A percentile compares a stretch with the other conserved stretches of the same genome.
Conservation (phyloP, 2,797 vertebrate genomes). For the Sebastes diaconus region DNA sequence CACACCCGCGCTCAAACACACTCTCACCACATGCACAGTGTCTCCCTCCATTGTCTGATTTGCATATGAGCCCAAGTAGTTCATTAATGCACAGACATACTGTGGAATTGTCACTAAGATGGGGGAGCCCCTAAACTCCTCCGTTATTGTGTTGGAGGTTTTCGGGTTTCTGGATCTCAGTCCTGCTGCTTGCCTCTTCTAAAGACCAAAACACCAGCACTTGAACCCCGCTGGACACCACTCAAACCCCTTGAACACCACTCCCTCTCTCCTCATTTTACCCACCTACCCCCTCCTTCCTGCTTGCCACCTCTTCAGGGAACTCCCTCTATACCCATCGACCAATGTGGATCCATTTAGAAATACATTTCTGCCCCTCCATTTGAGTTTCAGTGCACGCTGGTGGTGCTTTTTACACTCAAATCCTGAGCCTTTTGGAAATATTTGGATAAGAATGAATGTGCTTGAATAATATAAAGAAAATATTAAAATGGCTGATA, state of each 20-base stretch:
- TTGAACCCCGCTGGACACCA: conserved; percentile 70
- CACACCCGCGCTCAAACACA: conserved; percentile 44
- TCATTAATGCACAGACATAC: conserved; percentile 75
- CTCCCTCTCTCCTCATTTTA: conserved; percentile 21
- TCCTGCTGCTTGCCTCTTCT: conserved; percentile 49
- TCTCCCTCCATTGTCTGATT: conserved; percentile 60
- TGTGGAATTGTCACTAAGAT: conserved; percentile 64
- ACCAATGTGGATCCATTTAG: neutral
- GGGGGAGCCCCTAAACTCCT: conserved; percentile 42
- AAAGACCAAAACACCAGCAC: conserved; percentile 64
- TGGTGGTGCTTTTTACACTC: neutral
- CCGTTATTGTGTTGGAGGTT: conserved; percentile 47
- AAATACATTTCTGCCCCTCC: neutral
- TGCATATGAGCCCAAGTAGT: conserved; percentile 66
- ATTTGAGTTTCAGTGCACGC: neutral
- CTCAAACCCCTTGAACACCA: conserved; percentile 45
- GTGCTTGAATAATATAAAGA: neutral
- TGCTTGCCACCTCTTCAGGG: conserved; percentile 13
- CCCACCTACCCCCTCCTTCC: conserved; percentile 1
- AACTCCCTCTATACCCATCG: conserved; percentile 7
- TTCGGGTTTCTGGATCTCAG: conserved; percentile 50
- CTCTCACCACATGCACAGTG: conserved; percentile 60
- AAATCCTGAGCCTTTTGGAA: neutral
- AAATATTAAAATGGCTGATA: neutral
- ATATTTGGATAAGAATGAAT: neutral